A percentile compares a stretch with the other conserved stretches of the same genome.
phyloP scores from a whole-genome alignment of 35 echinoderm and acorn worm genomes.

The Eucidaris tribuloides region DNA sequence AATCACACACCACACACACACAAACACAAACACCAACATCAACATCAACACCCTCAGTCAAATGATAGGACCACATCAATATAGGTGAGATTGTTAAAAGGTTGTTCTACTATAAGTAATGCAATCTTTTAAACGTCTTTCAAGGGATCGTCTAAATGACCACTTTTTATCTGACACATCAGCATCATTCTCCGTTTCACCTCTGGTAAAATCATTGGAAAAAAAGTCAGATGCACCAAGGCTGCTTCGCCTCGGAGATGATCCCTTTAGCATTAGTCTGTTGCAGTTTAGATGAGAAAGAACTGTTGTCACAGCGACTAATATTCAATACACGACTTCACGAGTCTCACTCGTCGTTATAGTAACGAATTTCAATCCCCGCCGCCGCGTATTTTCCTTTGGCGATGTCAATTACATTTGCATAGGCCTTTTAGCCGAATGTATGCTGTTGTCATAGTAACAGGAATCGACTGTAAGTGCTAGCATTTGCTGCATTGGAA shows the following conservation, averaged over 20 bases:
- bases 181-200: no score
- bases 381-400: conserved; percentile 9
- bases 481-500: background rate
- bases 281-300: conserved; percentile 3
- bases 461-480: background rate
- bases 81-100: no score
- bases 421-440: conserved; percentile 25
- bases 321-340: background rate
- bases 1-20: no score
- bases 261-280: background rate
- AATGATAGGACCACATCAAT: no score
- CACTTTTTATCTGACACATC: no score
- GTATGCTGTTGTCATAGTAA: background rate
- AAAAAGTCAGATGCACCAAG: background rate
- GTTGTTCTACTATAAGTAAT: no score
- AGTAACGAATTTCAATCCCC: background rate
- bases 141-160: no score
- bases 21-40: no score
- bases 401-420: conserved; percentile 31
- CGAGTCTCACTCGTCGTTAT: background rate
- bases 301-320: background rate
- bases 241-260: background rate
- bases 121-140: no score
- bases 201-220: no score
- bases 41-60: no score